phyloP scores from a whole-genome alignment of 1,140 invertebrate species.

The Riptortus pedestris region DNA sequence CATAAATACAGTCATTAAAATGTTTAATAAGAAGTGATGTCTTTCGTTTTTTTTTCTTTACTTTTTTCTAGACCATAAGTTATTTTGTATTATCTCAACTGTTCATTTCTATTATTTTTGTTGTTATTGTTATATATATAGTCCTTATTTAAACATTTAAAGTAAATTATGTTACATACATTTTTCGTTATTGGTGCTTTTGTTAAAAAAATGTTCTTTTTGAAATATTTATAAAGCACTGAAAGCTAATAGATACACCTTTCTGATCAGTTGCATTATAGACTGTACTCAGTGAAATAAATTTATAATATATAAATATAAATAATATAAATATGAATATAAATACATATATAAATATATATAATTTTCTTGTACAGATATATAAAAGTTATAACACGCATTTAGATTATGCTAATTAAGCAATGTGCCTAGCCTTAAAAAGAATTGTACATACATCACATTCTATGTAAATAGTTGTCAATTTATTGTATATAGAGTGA shows the following conservation, averaged over 20 bases:
- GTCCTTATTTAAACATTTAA: too few species aligned
- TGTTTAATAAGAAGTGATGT: background rate
- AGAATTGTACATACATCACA: slow-evolving; percentile 13
- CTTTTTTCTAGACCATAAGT: background rate
- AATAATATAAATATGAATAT: slow-evolving; percentile 12
- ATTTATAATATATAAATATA: slow-evolving; percentile 12
- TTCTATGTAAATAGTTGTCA: slow-evolving; percentile 21
- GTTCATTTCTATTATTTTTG: background rate
- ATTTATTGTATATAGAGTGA: slow-evolving; percentile 19
- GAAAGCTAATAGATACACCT: background rate
- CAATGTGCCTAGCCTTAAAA: slow-evolving; percentile 24
- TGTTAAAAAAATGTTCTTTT: background rate
- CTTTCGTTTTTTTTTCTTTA: background rate
- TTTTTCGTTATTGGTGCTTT: background rate
- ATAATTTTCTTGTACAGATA: slow-evolving; percentile 17
- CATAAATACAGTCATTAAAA: background rate
- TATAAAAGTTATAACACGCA: slow-evolving; percentile 2
- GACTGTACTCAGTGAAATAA: background rate
- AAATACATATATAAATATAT: background rate
- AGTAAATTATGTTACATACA: background rate
- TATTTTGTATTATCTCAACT: background rate
- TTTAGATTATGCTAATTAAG: slow-evolving; percentile 13
- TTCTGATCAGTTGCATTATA: background rate
- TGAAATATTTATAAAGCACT: background rate
- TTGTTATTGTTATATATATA: background rate